phyloP scores from a whole-genome alignment of 2,797 vertebrate species.

The Sebastolobus alascanus region DNA sequence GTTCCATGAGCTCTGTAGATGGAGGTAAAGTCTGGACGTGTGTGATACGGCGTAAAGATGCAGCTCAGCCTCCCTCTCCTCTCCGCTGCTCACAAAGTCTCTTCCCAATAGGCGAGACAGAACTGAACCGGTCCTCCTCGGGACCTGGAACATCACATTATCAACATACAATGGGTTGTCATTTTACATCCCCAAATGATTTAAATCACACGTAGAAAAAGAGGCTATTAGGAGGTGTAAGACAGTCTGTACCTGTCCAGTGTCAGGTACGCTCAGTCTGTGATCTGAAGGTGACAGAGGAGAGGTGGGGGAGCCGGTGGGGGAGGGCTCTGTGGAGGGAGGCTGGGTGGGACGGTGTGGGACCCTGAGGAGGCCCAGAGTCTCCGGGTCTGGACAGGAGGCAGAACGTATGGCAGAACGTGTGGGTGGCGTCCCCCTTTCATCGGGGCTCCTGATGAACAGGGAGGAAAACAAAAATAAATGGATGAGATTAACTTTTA shows the following conservation, averaged over 20 bases:
- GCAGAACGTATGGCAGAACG: conserved; percentile 65
- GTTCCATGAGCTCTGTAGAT: conserved; percentile 88
- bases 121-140: conserved; percentile 29
- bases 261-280: not conserved
- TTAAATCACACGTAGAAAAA: not conserved
- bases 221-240: not conserved
- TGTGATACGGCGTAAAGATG: conserved; percentile 86
- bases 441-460: conserved; percentile 10
- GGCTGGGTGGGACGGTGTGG: conserved; percentile 28
- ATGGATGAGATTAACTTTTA: not conserved
- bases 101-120: conserved; percentile 58
- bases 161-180: not conserved
- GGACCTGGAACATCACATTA: conserved; percentile 22
- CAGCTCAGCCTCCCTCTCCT: conserved; percentile 79
- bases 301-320: conserved; percentile 9
- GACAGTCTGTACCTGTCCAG: conserved; percentile 28
- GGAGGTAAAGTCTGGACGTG: conserved; percentile 84
- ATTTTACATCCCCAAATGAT: not conserved
- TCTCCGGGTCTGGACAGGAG: conserved; percentile 72
- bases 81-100: not conserved
- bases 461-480: not conserved
- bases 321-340: not conserved
- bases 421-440: conserved; percentile 15
- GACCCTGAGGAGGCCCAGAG: conserved; percentile 53
- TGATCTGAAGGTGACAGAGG: not conserved